Base-by-base conservation (phyloP, 2,888 invertebrate species). In the Diachrysia chrysitis region DNA sequence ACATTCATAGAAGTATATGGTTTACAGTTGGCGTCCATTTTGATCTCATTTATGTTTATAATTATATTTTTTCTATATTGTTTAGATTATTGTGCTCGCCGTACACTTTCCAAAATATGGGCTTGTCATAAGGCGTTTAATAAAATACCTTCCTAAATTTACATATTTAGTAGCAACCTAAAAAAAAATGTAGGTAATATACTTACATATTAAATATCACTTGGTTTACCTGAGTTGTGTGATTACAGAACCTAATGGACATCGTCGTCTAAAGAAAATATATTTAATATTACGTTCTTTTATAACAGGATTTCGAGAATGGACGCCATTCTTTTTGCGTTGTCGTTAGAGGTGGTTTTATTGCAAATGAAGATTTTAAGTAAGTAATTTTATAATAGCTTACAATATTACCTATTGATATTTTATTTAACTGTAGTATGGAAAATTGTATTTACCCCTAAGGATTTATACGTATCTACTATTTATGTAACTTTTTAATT, bases 251-350 rank as follows among this genome's bases (percentile, higher is more conserved):
- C 14, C 16, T 57, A 51, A 37, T 10, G n/a, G 62, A 58, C 37
- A 9, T 53, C 19, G 0, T 35, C 37, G 3, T 19, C 51, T 55
- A 4, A 65, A 54, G 59, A 54, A 69, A 58, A 42, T 35, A 46
- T 35, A 63, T 62, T 25, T 48, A 60, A 58, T 23, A 17, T 54
- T 46, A 60, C 54, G 71, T 69, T 69, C 69, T 65, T 73, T 69
- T 69, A 42, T 73, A 83, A 56, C 81, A 86, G 87, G 77, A 85
- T 88, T 66, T 81, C 84, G 65, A 81, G 79, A 71, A 90, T 94
- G 92, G 94, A 95, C 66, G 92, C 90, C 25, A 74, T 94, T 37
- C 81, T 94, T 19, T 92, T 94, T 69, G 90, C 92, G 35, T 80
- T 94, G 72, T 86, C 88, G 67, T 83, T 95, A 69, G 94, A 94